Evolutionary conservation across 2,113 vertebrate species (phyloP), one percentile per base, ranked within the genome.

Genomic region (Saccopteryx bilineata): DNA sequence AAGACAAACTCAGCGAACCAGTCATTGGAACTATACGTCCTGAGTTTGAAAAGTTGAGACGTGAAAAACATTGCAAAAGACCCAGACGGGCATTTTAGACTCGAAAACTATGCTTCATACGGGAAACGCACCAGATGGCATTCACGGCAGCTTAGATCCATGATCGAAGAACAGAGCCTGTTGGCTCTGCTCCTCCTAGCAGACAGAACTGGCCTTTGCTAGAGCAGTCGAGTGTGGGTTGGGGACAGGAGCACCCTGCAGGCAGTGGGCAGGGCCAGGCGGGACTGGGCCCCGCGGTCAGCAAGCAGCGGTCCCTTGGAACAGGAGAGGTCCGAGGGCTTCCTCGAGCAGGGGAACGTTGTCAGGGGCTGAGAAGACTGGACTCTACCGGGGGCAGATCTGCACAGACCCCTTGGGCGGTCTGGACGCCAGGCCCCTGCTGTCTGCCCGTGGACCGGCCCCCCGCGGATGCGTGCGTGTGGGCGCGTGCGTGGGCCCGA

Each of bases 361-460:
- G 23, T 24, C 48, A 33, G 6, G 21, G 18, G 18, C 19, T 4
- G 19, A 81, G 86, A 9, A 63, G 46, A 12, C 54, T 0, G 17
- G 33, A 9, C 8, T n/a, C 75, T 2, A 33, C 48, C 74, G 63
- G 0, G 0, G 10, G 52, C 12, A n/a, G 33, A 19, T 11, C 18
- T 74, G 82, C 79, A 17, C 17, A 4, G 65, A 2, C 0, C 17
- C 39, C 0, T 0, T 1, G 0, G 68, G 81, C 48, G 19, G 71
- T 83, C 94, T 75, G 96, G 96, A 88, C 24, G 19, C 94, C 76
- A n/a, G 91, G 94, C 88, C 0, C 94, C 84, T 7, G 12, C 92
- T 83, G 0, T 63, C 96, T 33, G 54, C 69, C 82, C 10, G 26
- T 5, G 90, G 97, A 28, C 5, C 0, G 39, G 96, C 88, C 96